phyloP scores from a whole-genome alignment of 2,797 vertebrate species.

The Macroramphosus scolopax region DNA sequence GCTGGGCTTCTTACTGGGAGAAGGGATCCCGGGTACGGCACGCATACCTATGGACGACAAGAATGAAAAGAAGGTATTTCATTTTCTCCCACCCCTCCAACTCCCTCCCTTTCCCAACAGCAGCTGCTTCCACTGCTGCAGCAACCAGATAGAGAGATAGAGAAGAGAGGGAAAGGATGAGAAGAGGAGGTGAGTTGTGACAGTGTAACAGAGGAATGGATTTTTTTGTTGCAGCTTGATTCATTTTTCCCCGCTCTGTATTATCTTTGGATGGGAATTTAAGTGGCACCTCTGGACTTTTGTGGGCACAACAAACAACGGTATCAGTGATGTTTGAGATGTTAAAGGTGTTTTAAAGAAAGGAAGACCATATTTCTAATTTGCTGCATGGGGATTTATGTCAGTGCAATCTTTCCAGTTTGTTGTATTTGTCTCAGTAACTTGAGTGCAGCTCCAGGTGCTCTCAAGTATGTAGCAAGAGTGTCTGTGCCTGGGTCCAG shows the following conservation, averaged over 20 bases:
- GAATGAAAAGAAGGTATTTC: constrained; percentile 94
- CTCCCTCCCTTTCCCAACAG: constrained; percentile 45
- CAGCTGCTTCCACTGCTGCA: constrained; percentile 62
- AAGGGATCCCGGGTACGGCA: constrained; percentile 92
- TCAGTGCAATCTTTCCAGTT: constrained; percentile 20
- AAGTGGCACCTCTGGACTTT: constrained; percentile 37
- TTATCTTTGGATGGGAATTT: constrained; percentile 47
- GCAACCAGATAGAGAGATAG: constrained; percentile 51
- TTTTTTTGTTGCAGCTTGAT: constrained; percentile 43
- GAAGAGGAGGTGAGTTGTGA: constrained; percentile 50
- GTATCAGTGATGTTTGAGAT: constrained; percentile 51
- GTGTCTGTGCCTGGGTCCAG: constrained; percentile 59
- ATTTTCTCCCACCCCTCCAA: constrained; percentile 48
- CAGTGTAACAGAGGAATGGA: constrained; percentile 53
- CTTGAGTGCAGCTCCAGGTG: constrained; percentile 63
- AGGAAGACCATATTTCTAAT: constrained; percentile 38
- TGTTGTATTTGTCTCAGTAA: constrained; percentile 55
- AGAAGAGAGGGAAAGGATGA: constrained; percentile 49
- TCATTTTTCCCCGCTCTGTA: constrained; percentile 16
- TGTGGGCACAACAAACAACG: constrained; percentile 41
- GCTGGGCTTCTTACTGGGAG: constrained; percentile 96
- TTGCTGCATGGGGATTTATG: constrained; percentile 43
- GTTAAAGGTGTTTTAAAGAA: constrained; percentile 18
- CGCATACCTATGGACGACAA: constrained; percentile 93
- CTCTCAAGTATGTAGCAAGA: constrained; percentile 66